These are phyloP conservation scores for Etheostoma spectabile DNA, from an alignment of 2,113 vertebrate genomes.

Conservation along the genomic window DNA sequence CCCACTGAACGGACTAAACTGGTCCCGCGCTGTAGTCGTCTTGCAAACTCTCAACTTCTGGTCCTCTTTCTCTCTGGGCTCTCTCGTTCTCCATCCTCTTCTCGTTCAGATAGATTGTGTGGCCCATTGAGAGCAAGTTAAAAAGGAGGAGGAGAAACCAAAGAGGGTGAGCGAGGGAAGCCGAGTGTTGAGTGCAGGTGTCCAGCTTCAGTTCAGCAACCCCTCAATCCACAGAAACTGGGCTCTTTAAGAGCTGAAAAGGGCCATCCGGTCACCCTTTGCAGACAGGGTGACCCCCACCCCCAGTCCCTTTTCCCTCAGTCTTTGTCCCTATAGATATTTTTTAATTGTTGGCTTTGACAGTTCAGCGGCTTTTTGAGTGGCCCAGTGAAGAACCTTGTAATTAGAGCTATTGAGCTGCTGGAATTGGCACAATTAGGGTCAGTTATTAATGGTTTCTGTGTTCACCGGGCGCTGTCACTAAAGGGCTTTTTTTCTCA, in stretches of 20 bases:
- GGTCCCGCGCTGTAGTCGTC: slow-evolving; percentile 9
- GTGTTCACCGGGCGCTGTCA: slow-evolving; percentile 86
- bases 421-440: slow-evolving; percentile 93
- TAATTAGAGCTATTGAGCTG: slow-evolving; percentile 94
- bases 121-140: slow-evolving; percentile 48
- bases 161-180: slow-evolving; percentile 35
- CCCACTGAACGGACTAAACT: background rate
- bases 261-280: slow-evolving; percentile 60
- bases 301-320: slow-evolving; percentile 26
- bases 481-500: slow-evolving; percentile 82
- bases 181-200: slow-evolving; percentile 69
- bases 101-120: slow-evolving; percentile 56
- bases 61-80: slow-evolving; percentile 23
- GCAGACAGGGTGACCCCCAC: slow-evolving; percentile 31
- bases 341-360: slow-evolving; percentile 85
- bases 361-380: slow-evolving; percentile 87
- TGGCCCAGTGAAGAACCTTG: slow-evolving; percentile 85
- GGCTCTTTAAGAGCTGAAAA: slow-evolving; percentile 64
- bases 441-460: slow-evolving; percentile 88
- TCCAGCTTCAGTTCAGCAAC: slow-evolving; percentile 55
- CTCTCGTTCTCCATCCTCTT: slow-evolving; percentile 36
- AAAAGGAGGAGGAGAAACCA: slow-evolving; percentile 39
- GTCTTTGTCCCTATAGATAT: slow-evolving; percentile 75
- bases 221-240: slow-evolving; percentile 40
- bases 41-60: slow-evolving; percentile 34